phyloP scores from a whole-genome alignment of 2,113 vertebrate species.

The Urocitellus parryii region DNA sequence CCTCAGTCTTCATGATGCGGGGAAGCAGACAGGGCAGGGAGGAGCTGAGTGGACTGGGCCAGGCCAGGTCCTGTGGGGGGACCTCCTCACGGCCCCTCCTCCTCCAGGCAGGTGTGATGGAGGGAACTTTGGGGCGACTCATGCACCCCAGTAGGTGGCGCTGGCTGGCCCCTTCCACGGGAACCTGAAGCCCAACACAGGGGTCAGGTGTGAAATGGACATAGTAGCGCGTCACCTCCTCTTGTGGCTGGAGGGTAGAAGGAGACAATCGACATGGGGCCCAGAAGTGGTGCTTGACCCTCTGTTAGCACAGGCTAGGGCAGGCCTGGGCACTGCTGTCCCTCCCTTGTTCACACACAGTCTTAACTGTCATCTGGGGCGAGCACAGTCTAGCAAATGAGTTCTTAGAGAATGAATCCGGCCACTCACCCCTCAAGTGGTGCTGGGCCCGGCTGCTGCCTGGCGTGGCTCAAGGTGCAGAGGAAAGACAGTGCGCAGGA shows the following conservation, averaged over 20 bases:
- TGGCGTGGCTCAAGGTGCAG: neutral
- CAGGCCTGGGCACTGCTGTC: neutral
- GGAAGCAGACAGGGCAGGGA: neutral
- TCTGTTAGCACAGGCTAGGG: no score
- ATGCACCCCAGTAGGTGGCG: rapidly evolving
- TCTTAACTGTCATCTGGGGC: neutral
- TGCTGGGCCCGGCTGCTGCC: rapidly evolving
- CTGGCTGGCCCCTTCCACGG: neutral
- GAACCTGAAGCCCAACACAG: neutral
- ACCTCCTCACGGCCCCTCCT: rapidly evolving
- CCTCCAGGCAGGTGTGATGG: neutral
- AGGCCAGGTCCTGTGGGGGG: neutral
- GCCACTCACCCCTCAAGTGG: neutral
- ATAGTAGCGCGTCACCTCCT: rapidly evolving
- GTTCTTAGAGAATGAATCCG: neutral
- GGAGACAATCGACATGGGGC: neutral
- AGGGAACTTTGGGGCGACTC: neutral
- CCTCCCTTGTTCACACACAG: neutral
- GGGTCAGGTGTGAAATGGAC: neutral
- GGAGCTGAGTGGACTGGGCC: rapidly evolving
- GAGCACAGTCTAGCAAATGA: neutral
- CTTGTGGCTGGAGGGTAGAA: neutral
- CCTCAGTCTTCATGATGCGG: neutral
- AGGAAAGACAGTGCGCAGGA: no score
- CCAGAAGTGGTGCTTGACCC: no score